Evolutionary conservation across 2,113 vertebrate species (phyloP), one percentile per base, ranked within the genome.

Genomic region (Pseudorhombus dupliciocellatus): DNA sequence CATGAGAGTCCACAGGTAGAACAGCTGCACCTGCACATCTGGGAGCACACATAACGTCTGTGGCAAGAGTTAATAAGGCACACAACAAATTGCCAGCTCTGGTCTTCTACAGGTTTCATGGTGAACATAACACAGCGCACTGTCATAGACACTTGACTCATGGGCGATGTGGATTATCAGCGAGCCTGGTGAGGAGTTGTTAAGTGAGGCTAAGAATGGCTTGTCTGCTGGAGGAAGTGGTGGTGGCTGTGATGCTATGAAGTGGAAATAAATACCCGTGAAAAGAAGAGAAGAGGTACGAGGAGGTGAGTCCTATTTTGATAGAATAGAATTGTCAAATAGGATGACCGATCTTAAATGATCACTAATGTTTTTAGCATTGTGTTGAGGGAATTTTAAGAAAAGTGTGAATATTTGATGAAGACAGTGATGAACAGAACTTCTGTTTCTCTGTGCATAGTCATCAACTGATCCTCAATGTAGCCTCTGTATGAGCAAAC

Each of bases 21-120:
- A 21, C 55, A 30, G 71, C 54, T 14, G 14, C 58, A 51, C 51
- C 79, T 28, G 51, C 56, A 73, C 77, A 85, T 64, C 89, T 90
- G 80, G n/a, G 22, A 66, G 56, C 34, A 77, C 37, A 70, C 31
- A 26, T 5, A 20, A 50, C 8, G 18, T 56, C 26, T 20, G 54
- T 10, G 14, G 16, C 5, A 51, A 12, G 15, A 60, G 48, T 2
- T 60, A 61, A 70, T 8, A 34, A 24, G 26, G 31, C 44, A 24
- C 4, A 31, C 10, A 5, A 21, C 2, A 14, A 30, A 28, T 15
- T 15, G 60, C 21, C n/a, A 22, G 2, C 24, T 37, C 12, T 25
- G 15, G 46, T 5, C 5, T 28, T 11, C 2, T 28, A 31, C 46
- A 18, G 15, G 37, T 31, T 34, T 28, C 25, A 28, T 12, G 6